A percentile compares a stretch with the other conserved stretches of the same genome.
These are phyloP conservation scores for Acleris sparsana DNA, from an alignment of 2,888 invertebrate genomes.

Conservation along the genomic window DNA sequence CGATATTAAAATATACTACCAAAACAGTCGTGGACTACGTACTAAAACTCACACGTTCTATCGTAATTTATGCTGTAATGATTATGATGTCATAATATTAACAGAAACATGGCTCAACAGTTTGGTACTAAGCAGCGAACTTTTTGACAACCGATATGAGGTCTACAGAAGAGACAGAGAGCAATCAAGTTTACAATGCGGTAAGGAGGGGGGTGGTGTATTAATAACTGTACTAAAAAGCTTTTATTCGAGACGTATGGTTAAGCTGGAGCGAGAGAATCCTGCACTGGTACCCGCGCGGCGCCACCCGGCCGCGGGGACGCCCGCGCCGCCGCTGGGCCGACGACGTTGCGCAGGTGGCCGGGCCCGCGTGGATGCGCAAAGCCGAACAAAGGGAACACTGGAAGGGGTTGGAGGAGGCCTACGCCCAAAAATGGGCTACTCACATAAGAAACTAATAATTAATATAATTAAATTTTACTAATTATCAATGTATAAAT, in stretches of 20 bases:
- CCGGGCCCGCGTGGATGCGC: too few relatives aligned
- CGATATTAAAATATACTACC: slow-evolving; percentile 7
- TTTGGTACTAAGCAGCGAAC: slow-evolving; percentile 8
- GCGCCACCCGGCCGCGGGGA: too few relatives aligned
- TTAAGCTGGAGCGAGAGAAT: too few relatives aligned
- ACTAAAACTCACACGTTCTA: slow-evolving; percentile 8
- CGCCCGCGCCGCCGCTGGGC: too few relatives aligned
- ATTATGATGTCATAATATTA: slow-evolving; percentile 19
- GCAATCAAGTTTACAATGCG: not conserved
- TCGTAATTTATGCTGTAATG: not conserved
- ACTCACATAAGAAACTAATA: too few relatives aligned
- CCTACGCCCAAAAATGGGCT: too few relatives aligned
- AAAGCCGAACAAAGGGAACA: too few relatives aligned
- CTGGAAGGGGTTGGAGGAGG: too few relatives aligned
- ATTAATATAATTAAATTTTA: too few relatives aligned
- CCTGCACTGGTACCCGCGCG: too few relatives aligned
- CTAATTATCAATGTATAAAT: too few relatives aligned
- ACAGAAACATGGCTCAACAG: slow-evolving; percentile 27
- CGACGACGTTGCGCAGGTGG: too few relatives aligned
- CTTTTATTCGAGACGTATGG: not conserved
- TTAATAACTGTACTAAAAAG: not conserved
- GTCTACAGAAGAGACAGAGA: slow-evolving; percentile 29
- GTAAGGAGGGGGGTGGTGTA: slow-evolving; percentile 7
- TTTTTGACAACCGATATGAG: slow-evolving; percentile 25
- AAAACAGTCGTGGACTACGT: slow-evolving; percentile 5